These are phyloP conservation scores for Geodia barretti DNA, from an alignment of 37 sponge, comb jelly and placozoan genomes.

Conservation along the genomic window DNA sequence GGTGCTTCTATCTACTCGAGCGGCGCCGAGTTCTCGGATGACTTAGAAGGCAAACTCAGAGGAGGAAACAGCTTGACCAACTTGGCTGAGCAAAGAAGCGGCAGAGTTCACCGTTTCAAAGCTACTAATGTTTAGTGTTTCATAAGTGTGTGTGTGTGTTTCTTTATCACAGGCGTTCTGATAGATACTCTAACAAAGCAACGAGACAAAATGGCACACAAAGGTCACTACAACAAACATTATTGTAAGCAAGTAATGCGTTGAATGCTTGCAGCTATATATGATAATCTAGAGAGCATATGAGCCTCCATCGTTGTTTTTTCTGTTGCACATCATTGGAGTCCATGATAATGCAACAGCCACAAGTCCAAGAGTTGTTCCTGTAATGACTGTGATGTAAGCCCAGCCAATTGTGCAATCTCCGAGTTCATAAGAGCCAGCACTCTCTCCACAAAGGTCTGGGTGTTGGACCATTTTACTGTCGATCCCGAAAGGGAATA, in stretches of 20 bases:
- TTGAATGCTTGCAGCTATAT: too few species aligned
- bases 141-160: too few species aligned
- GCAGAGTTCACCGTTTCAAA: neutral
- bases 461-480: slow-evolving; percentile 6
- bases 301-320: slow-evolving; percentile 19
- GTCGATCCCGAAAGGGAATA: slow-evolving; percentile 72
- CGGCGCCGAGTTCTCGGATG: neutral
- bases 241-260: too few species aligned
- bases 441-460: slow-evolving; percentile 30
- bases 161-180: too few species aligned
- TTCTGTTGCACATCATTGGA: slow-evolving; percentile 48
- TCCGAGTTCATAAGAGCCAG: slow-evolving; percentile 38
- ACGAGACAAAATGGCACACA: too few species aligned
- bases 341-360: slow-evolving; percentile 67
- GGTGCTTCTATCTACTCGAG: neutral
- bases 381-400: slow-evolving; percentile 54
- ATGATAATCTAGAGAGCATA: neutral
- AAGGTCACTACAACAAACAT: too few species aligned
- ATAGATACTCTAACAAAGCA: too few species aligned
- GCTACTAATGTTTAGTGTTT: neutral
- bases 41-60: neutral
- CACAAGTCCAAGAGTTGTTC: slow-evolving; percentile 44
- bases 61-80: neutral
- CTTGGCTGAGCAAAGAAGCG: neutral
- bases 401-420: slow-evolving; percentile 74